Evolutionary conservation across 2,113 vertebrate genomes (phyloP), one percentile per base, ranked within the genome.

Genomic region (Pitta sordida): DNA sequence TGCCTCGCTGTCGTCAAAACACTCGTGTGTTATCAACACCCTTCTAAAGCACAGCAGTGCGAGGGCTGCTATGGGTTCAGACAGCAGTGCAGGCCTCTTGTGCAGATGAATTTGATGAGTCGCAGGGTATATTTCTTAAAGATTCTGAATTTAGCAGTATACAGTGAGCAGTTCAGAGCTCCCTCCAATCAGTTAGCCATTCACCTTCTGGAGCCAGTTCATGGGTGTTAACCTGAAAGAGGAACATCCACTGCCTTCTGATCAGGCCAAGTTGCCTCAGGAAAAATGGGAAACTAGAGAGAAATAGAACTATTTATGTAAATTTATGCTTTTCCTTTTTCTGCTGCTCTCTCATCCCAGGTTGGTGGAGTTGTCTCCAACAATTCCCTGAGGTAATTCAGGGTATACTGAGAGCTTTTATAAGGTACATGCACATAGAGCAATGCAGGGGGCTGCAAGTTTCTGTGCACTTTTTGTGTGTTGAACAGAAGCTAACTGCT

Each of bases 341-440:
- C 15, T 84, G 20, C 10, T 84, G 6, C 5, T 70, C 2, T 75
- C 15, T 20, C 7, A 39, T 2, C 1, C 16, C 36, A 73, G 56
- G 27, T 13, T 76, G 36, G 4, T 67, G 26, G 5, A 27, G 15
- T 6, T 52, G 6, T 56, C 41, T 83, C 32, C 23, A 88, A 6
- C 7, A 77, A 39, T 27, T 63, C 11, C 75, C 20, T 58, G 64
- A 64, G 37, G n/a, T 36, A 2, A 46, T 46, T 49, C 30, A 62
- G 11, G 4, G 7, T 44, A 23, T 18, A 16, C 17, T 29, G 20
- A 53, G 23, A 27, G 20, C 15, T 80, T 85, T 88, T 43, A 8
- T 65, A 60, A 80, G 13, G 10, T 60, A 27, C 4, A 14, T 6
- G 5, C 3, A 11, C 26, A 34, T 0, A 0, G 27, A 85, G 23